These are phyloP conservation scores for Dendrolimus pini DNA, from an alignment of 2,888 invertebrate species.

Conservation along the genomic window DNA sequence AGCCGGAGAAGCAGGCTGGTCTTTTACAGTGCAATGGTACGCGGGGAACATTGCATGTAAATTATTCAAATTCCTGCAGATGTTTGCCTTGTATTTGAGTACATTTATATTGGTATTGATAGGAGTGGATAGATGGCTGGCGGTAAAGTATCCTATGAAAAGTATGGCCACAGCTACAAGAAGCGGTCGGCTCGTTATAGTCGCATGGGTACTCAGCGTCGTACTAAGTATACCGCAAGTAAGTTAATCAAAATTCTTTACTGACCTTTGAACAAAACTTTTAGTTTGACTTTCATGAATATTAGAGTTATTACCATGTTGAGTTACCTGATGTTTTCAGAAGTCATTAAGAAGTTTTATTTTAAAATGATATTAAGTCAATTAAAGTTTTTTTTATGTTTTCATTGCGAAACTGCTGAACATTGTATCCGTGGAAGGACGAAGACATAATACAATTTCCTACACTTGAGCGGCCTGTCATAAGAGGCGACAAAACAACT, in stretches of 20 bases:
- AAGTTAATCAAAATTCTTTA: slow-evolving; percentile 36
- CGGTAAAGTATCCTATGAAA: slow-evolving; percentile 88
- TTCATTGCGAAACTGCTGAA: too few species aligned
- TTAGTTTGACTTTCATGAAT: neutral
- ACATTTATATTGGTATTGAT: slow-evolving; percentile 90
- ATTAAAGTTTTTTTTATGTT: too few species aligned
- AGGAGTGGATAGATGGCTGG: slow-evolving; percentile 88
- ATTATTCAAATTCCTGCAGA: slow-evolving; percentile 87
- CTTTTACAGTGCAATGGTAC: slow-evolving; percentile 87
- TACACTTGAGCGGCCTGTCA: too few species aligned
- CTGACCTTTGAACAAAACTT: neutral
- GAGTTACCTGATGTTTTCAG: too few species aligned
- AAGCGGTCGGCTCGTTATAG: slow-evolving; percentile 80
- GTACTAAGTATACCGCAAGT: slow-evolving; percentile 90
- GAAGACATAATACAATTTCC: too few species aligned
- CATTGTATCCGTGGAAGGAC: too few species aligned
- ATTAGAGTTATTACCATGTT: neutral
- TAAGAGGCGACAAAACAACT: too few species aligned
- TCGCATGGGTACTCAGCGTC: slow-evolving; percentile 84
- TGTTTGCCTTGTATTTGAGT: slow-evolving; percentile 88
- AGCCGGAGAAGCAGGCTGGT: slow-evolving; percentile 88
- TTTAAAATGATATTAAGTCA: too few species aligned
- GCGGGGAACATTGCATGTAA: slow-evolving; percentile 88
- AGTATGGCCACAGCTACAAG: slow-evolving; percentile 80
- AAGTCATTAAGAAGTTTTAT: too few species aligned